Conservation (phyloP, 1,140 invertebrate species). For the Latrodectus geometricus region DNA sequence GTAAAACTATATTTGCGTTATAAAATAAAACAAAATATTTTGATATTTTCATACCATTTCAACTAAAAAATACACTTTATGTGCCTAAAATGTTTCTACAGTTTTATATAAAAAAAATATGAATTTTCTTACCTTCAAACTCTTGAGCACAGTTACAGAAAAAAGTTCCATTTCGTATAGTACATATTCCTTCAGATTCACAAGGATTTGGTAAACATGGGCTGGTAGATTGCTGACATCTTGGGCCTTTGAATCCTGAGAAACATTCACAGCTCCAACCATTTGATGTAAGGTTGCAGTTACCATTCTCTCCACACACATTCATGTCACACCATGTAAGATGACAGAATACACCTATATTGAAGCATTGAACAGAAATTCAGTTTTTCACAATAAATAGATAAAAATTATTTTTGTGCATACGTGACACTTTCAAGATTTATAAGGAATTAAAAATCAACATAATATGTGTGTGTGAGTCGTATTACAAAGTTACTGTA, state of each 20-base stretch:
- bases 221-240: constrained; percentile 76
- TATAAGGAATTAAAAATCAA: background rate
- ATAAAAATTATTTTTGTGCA: background rate
- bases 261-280: constrained; percentile 73
- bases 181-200: constrained; percentile 77
- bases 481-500: no score
- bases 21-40: no score
- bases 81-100: no score
- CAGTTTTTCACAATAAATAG: background rate
- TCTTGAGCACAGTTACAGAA: constrained; percentile 79
- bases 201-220: constrained; percentile 80
- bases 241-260: constrained; percentile 74
- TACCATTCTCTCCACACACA: constrained; percentile 77
- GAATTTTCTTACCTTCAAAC: constrained; percentile 75
- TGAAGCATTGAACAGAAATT: background rate
- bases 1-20: no score
- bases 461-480: no score
- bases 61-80: no score
- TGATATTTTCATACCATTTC: no score
- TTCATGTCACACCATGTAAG: constrained; percentile 79
- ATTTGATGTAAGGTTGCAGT: constrained; percentile 73
- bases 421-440: background rate
- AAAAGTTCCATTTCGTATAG: constrained; percentile 73
- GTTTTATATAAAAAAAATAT: no score
- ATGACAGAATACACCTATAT: constrained; percentile 76